A percentile compares a stretch with the other conserved stretches of the same genome.
Conservation (phyloP, 2,888 invertebrate genomes). For the Rhagium mordax region DNA sequence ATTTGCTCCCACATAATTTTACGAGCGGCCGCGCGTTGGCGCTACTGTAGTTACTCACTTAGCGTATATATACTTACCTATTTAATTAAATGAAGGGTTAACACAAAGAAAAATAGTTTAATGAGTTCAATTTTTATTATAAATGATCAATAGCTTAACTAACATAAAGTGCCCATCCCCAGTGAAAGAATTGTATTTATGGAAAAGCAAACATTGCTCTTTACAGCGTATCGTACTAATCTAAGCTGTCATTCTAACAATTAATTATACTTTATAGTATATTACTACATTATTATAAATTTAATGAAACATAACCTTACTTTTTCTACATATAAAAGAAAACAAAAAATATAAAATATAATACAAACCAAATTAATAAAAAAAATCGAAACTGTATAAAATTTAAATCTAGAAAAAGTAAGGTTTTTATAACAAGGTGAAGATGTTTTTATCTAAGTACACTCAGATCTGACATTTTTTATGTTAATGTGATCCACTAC, state of each 20-base stretch:
- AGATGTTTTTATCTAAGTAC: conserved; percentile 62
- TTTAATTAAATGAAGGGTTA: not conserved
- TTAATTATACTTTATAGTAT: conserved; percentile 63
- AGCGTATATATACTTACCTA: not conserved
- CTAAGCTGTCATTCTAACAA: conserved; percentile 69
- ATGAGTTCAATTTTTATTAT: conserved; percentile 66
- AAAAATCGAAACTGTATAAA: conserved; percentile 38
- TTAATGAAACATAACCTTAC: conserved; percentile 55
- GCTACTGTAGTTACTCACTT: too few species aligned
- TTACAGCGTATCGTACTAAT: conserved; percentile 69
- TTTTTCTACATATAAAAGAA: conserved; percentile 51
- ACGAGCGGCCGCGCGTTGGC: too few species aligned
- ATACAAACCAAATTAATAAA: conserved; percentile 52
- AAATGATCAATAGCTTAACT: conserved; percentile 70
- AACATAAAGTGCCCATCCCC: conserved; percentile 71
- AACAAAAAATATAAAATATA: conserved; percentile 43
- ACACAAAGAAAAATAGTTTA: conserved; percentile 34
- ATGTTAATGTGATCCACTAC: conserved; percentile 47
- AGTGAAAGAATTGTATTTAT: conserved; percentile 67
- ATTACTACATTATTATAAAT: conserved; percentile 61
- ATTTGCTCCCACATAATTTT: too few species aligned
- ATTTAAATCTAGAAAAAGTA: conserved; percentile 48
- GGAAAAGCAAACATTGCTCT: conserved; percentile 69
- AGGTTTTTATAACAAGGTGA: conserved; percentile 54
- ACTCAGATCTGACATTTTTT: conserved; percentile 63